Evolutionary conservation across 2,888 invertebrate species (phyloP).

Genomic region (Zelleria hepariella): DNA sequence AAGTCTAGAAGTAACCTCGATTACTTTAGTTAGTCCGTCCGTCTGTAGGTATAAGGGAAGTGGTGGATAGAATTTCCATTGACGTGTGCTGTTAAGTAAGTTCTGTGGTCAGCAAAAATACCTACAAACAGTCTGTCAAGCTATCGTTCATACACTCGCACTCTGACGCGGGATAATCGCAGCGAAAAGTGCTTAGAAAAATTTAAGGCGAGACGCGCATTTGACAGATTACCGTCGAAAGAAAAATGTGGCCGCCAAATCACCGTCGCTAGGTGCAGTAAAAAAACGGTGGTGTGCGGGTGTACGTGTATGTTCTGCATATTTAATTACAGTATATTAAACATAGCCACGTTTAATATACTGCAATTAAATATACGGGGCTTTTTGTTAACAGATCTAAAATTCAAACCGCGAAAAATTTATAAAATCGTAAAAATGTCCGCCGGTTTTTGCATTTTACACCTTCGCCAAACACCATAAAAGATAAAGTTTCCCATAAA

Average conservation of each 20-base stretch:
- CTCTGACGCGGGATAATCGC: neutral
- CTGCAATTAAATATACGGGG: too few relatives aligned
- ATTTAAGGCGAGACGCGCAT: neutral
- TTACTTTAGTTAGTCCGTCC: neutral
- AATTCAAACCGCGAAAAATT: too few relatives aligned
- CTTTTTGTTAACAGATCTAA: too few relatives aligned
- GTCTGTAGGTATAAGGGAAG: neutral
- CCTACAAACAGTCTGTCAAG: too few relatives aligned
- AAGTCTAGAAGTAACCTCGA: neutral
- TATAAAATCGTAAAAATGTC: neutral
- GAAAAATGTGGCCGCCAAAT: too few relatives aligned
- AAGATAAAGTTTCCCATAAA: neutral
- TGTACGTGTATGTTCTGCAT: too few relatives aligned
- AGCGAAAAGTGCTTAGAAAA: neutral
- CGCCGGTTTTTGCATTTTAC: conserved; percentile 9
- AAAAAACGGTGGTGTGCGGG: too few relatives aligned
- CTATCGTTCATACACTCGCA: too few relatives aligned
- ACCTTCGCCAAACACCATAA: neutral
- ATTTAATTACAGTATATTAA: too few relatives aligned
- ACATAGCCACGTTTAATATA: too few relatives aligned
- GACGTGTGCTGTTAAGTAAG: neutral
- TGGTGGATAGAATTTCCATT: neutral
- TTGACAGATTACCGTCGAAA: too few relatives aligned
- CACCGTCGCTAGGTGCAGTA: too few relatives aligned
- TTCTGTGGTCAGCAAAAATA: neutral